Evolutionary conservation across 2,888 invertebrate genomes (phyloP).

Genomic region (Psococerastis gibbosa): DNA sequence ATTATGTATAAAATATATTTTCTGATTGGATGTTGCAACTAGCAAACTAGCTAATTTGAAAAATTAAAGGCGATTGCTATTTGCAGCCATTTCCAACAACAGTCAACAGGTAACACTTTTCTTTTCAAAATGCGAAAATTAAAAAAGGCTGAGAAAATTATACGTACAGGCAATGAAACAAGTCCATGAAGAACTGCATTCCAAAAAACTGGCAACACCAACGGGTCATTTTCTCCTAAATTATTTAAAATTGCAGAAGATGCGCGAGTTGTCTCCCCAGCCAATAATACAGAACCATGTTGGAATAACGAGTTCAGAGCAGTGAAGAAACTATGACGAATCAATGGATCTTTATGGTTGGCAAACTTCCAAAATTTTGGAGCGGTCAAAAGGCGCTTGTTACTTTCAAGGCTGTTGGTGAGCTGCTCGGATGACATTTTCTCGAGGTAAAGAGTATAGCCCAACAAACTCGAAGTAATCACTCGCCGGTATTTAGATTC

Average conservation of each 20-base stretch:
- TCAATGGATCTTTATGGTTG: conserved; percentile 31
- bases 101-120: too few relatives aligned
- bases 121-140: too few relatives aligned
- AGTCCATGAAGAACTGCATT: conserved; percentile 45
- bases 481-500: conserved; percentile 48
- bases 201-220: conserved; percentile 50
- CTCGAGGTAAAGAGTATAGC: conserved; percentile 39
- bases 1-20: too few relatives aligned
- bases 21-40: too few relatives aligned
- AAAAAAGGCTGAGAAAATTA: too few relatives aligned
- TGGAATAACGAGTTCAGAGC: conserved; percentile 26
- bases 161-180: conserved; percentile 33
- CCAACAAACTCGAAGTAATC: conserved; percentile 42
- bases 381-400: conserved; percentile 35
- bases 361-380: conserved; percentile 54
- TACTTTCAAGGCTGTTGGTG: conserved; percentile 31
- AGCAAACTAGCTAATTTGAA: too few relatives aligned
- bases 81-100: too few relatives aligned
- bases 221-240: conserved; percentile 48
- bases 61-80: too few relatives aligned
- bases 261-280: conserved; percentile 33
- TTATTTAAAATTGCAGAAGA: conserved; percentile 38
- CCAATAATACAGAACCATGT: conserved; percentile 32
- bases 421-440: conserved; percentile 32
- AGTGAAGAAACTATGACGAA: conserved; percentile 12